phyloP scores from a whole-genome alignment of 1,140 invertebrate species.

The Sarcophaga peregrina region DNA sequence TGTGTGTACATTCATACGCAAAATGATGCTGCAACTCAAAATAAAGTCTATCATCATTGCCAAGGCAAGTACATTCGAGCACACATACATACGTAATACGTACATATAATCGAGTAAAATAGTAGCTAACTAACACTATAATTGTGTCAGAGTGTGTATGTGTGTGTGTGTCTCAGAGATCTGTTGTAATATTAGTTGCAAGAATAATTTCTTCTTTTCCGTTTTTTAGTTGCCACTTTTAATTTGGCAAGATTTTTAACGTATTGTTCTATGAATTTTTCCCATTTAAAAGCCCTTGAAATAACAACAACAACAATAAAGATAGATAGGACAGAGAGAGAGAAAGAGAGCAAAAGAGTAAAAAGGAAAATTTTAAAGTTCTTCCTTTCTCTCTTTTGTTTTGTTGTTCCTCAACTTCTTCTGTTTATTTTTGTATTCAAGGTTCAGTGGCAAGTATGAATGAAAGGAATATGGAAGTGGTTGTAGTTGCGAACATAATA shows the following conservation, averaged over 20 bases:
- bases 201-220: no score
- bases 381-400: not conserved
- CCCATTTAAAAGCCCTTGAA: no score
- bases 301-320: no score
- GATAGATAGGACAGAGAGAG: no score
- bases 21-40: not conserved
- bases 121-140: not conserved
- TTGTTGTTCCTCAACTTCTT: not conserved
- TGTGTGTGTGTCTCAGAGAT: not conserved
- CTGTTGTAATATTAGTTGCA: not conserved
- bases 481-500: not conserved
- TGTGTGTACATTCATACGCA: not conserved
- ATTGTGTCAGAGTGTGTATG: not conserved
- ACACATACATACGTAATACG: no score
- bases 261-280: not conserved
- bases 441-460: constrained; percentile 17
- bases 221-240: not conserved
- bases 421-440: not conserved
- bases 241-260: constrained; percentile 9
- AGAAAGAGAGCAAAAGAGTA: not conserved
- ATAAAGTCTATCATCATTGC: not conserved
- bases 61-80: not conserved
- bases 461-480: not conserved
- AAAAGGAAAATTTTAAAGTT: not conserved
- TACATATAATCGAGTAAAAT: no score